These are phyloP conservation scores for Ormia ochracea DNA, from an alignment of 2,888 invertebrate genomes.

Conservation along the genomic window DNA sequence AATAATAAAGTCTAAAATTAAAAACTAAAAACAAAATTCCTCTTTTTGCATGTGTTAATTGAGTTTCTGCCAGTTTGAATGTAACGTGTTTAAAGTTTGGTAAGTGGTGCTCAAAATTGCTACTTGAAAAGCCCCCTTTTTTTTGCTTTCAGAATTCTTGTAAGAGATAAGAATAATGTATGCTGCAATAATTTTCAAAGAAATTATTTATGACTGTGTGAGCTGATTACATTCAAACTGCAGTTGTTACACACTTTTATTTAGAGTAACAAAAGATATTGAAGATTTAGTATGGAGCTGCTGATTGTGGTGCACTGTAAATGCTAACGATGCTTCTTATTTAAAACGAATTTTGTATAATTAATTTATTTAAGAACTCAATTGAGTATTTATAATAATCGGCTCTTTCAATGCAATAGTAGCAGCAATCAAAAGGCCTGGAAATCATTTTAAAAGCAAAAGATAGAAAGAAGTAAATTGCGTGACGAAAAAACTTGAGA, in stretches of 20 bases:
- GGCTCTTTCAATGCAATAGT: too few relatives aligned
- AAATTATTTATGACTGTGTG: background rate
- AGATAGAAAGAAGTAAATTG: too few relatives aligned
- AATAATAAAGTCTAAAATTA: constrained; percentile 37
- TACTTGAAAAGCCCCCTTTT: background rate
- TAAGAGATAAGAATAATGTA: background rate
- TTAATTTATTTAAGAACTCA: too few relatives aligned
- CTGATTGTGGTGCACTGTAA: too few relatives aligned
- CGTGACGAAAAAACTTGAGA: too few relatives aligned
- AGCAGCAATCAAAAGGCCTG: too few relatives aligned
- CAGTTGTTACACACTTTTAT: background rate
- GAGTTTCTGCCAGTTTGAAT: constrained; percentile 36
- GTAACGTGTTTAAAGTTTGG: constrained; percentile 27
- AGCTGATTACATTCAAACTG: background rate
- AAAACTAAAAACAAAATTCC: constrained; percentile 26
- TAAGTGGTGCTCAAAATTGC: constrained; percentile 12
- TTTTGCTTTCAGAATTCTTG: background rate
- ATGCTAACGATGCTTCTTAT: too few relatives aligned
- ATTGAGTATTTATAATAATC: too few relatives aligned
- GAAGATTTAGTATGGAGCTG: too few relatives aligned
- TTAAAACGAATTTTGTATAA: too few relatives aligned
- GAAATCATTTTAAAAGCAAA: too few relatives aligned
- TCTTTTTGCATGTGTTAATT: constrained; percentile 47
- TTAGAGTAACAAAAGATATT: background rate
- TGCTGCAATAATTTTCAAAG: background rate